Evolutionary conservation across 2,888 invertebrate species (phyloP).

Genomic region (Gnatocerus cornutus): DNA sequence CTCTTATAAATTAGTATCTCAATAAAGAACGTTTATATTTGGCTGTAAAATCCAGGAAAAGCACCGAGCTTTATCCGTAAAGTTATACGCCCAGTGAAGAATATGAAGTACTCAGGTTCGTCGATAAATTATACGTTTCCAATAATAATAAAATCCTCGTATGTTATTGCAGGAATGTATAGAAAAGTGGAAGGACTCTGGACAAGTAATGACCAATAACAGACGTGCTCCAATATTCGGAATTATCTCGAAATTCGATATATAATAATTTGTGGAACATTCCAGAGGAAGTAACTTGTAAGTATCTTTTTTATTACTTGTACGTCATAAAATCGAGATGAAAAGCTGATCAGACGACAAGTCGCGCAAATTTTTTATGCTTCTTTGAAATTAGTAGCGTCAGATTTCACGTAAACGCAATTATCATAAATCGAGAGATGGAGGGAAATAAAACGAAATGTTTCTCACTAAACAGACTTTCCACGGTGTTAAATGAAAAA

Average conservation of each 20-base stretch:
- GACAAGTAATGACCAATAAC: constrained; percentile 5
- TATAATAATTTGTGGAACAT: constrained; percentile 23
- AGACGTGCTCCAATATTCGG: constrained; percentile 1
- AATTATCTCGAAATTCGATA: constrained; percentile 18
- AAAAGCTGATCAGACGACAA: constrained; percentile 16
- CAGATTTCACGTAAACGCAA: constrained; percentile 22
- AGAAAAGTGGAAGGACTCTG: constrained; percentile 17
- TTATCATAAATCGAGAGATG: constrained; percentile 24
- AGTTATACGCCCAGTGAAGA: constrained; percentile 37
- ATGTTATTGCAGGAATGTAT: constrained; percentile 29
- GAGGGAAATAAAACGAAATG: constrained; percentile 15
- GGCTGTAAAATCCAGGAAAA: constrained; percentile 46
- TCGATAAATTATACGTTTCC: constrained; percentile 40
- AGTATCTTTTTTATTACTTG: constrained; percentile 18
- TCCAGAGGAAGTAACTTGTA: constrained; percentile 21
- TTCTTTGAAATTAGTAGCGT: constrained; percentile 19
- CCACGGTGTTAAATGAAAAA: constrained; percentile 6
- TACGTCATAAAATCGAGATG: constrained; percentile 24
- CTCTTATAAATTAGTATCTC: constrained; percentile 45
- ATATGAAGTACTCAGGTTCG: constrained; percentile 27
- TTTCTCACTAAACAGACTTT: constrained; percentile 18
- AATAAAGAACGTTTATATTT: constrained; percentile 49
- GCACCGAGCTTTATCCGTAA: constrained; percentile 38
- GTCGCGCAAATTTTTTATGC: constrained; percentile 16
- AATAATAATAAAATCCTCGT: constrained; percentile 41